Evolutionary conservation across 37 sponge, comb jelly and placozoan genomes (phyloP).

Genomic region (Bolinopsis microptera): DNA sequence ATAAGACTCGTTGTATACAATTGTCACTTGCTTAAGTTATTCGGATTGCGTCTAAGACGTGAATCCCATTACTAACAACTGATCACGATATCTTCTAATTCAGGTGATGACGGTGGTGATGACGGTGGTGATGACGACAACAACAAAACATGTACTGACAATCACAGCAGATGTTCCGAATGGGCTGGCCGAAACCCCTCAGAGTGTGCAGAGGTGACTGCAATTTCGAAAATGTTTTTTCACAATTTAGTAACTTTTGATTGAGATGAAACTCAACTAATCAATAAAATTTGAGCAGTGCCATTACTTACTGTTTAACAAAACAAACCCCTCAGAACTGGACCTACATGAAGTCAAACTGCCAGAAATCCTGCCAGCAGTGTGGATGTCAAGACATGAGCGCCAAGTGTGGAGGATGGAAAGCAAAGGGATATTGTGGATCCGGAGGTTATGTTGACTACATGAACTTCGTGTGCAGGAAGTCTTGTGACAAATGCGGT

Average conservation of each 20-base stretch:
- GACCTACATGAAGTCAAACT: neutral
- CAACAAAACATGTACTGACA: slow-evolving; percentile 8
- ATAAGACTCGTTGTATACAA: too few species aligned
- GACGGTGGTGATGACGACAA: neutral
- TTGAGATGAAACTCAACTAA: too few species aligned
- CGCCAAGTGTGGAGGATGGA: neutral
- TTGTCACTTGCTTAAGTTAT: too few species aligned
- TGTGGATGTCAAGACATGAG: neutral
- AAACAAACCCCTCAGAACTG: slow-evolving; percentile 21
- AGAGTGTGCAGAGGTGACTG: neutral
- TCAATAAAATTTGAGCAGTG: too few species aligned
- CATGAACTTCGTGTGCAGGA: neutral
- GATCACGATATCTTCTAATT: neutral
- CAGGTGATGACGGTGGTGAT: neutral
- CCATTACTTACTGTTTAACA: too few species aligned
- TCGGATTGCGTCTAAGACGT: too few species aligned
- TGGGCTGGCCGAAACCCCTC: neutral
- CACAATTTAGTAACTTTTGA: too few species aligned
- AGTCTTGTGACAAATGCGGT: neutral
- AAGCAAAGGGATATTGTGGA: neutral
- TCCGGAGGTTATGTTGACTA: neutral
- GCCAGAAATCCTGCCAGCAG: neutral
- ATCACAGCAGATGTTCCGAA: neutral
- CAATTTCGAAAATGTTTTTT: too few species aligned
- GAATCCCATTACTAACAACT: too few species aligned